Base-by-base conservation (phyloP, 2,797 vertebrate species). In the Semaprochilodus insignis region DNA sequence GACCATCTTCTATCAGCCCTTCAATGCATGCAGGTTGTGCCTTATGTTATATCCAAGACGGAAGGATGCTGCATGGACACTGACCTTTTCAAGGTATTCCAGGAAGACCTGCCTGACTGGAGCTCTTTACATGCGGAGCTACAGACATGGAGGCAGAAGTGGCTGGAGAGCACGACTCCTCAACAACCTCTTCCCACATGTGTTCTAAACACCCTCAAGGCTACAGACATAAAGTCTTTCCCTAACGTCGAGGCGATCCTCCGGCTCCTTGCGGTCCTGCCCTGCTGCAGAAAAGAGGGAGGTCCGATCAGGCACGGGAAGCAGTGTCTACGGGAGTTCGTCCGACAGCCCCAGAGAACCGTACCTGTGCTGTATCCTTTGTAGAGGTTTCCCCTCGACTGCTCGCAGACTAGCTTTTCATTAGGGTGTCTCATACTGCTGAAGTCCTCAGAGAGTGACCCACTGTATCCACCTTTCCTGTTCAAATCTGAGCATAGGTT, bases 1-100 rank as follows among this genome's bases (percentile, higher is more conserved):
- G 93, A 95, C 25, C 92, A 91, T 81, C 91, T 94, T 34, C 82
- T 93, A 81, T 92, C 93, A 81, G 93, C 92, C 6, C 83, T 96
- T 88, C 90, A 85, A 89, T 96, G 94, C 92, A 90, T 95, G 92
- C 94, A 95, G 94, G 93, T 96, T 88, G 95, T 96, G 94, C 95
- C 95, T 95, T 96, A 95, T 57, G 95, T 94, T 90, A 93, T 96
- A 92, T 94, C 94, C 85, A 94, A 94, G 91, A 90, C 92, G 63
- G 93, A 95, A 89, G 94, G 91, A 85, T 92, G 90, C 90, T 91
- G 92, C 85, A 87, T 91, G 11, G 92, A 94, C 81, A 87, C 88
- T 65, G 92, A 94, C 11, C 88, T 93, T 77, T 90, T 92, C 82
- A 89, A 89, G 83, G 83, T 94, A 76, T 95, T 93, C 89, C 93